Base-by-base conservation (phyloP, 1,140 invertebrate species). In the Drosophila ohnishii region DNA sequence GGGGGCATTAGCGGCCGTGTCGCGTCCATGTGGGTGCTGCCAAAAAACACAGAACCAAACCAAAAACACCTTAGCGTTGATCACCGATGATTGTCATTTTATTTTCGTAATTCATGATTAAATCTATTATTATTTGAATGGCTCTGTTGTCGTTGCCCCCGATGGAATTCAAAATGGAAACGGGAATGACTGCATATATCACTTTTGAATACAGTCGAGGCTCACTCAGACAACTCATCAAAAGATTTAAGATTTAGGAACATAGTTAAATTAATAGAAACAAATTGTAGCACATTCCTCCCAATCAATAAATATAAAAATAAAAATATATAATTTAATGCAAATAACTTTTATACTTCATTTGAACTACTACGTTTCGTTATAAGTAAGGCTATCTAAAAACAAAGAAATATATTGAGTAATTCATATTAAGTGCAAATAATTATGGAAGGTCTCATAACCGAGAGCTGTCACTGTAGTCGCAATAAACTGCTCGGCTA, bases 61-160 rank as follows among this genome's bases (percentile, higher is more conserved):
- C 51, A 78, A 70, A 83, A 83, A 73, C 81, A 85, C 81, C 81
- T 85, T 57, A 37, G 70, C 56, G 56, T 40, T 67, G 40, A 70
- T 62, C 51, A 56, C n/a, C 45, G 80, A 87, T 86, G 83, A 86
- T 86, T 86, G 66, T 76, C 62, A 70, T 76, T 87, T 86, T 86
- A 86, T 86, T 86, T 86, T 86, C 62, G 84, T 79, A 87, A 87
- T 87, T 86, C 79, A 87, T 88, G 84, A 86, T 78, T 84, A 51
- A 74, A 78, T 84, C 77, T 81, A 75, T 74, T 56, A 75, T 47
- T 75, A 86, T 84, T 62, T 61, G 55, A 45, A 55, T 60, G 42
- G 47, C 56, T 48, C 51, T 55, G 51, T 63, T 79, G 62, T 58
- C 53, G 50, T 63, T 60, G 61, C 47, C 65, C 51, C 37, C 65